Evolutionary conservation across 2,888 invertebrate species (phyloP).

Genomic region (Orthonevra nobilis): DNA sequence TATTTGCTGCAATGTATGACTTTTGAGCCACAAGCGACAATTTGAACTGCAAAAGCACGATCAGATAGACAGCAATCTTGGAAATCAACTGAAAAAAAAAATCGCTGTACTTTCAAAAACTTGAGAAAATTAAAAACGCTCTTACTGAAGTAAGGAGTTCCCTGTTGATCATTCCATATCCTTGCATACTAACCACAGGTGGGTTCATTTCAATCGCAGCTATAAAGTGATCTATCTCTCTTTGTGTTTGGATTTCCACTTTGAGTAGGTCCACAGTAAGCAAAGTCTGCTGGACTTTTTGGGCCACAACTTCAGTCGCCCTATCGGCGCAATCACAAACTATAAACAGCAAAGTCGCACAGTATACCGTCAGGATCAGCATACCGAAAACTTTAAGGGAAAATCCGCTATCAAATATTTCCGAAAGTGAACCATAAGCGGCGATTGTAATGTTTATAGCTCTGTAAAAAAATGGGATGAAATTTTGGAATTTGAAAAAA

Average conservation of each 20-base stretch:
- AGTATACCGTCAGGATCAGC: constrained; percentile 83
- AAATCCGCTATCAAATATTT: constrained; percentile 85
- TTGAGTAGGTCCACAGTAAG: constrained; percentile 82
- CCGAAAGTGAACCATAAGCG: constrained; percentile 84
- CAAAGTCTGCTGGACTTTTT: constrained; percentile 83
- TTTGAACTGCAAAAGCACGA: constrained; percentile 85
- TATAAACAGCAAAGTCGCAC: constrained; percentile 83
- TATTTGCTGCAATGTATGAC: constrained; percentile 13
- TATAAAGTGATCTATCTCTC: constrained; percentile 85
- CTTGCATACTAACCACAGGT: constrained; percentile 84
- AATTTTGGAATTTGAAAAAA: not conserved
- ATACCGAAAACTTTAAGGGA: constrained; percentile 85
- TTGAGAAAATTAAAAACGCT: constrained; percentile 21
- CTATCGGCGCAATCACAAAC: constrained; percentile 86
- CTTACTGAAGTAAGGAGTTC: constrained; percentile 84
- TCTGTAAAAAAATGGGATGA: no score
- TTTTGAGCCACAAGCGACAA: constrained; percentile 79
- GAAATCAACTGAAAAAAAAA: constrained; percentile 82
- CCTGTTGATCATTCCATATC: constrained; percentile 84
- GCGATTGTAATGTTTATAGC: constrained; percentile 85
- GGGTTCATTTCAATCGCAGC: constrained; percentile 86
- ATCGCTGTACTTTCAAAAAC: not conserved
- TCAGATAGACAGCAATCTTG: constrained; percentile 84
- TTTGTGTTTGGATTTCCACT: constrained; percentile 83
- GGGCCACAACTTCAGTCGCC: constrained; percentile 84